Evolutionary conservation across 2,113 vertebrate species (phyloP), one percentile per base, ranked within the genome.

Genomic region (Delphinapterus leucas): DNA sequence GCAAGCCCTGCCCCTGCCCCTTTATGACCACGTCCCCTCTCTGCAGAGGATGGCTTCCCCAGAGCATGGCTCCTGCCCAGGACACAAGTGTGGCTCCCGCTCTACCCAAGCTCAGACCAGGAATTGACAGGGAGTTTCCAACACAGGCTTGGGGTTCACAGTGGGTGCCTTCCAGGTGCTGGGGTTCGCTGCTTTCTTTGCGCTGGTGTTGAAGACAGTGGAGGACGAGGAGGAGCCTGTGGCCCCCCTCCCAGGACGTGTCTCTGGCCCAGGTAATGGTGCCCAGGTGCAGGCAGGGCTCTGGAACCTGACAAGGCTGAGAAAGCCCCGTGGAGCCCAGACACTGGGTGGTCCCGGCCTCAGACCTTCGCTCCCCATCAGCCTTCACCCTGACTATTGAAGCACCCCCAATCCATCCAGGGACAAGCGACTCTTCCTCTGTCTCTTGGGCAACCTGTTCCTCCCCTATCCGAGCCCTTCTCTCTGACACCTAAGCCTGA

Each of bases 161-260:
- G 6, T 0, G 13, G 68, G 15, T 93, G 5, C 86, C 90, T 67
- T 98, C 28, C 93, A 99, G 99, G 99, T 99, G 83, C 98, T 99
- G 96, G 99, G 99, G 76, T 99, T 99, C 98, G 99, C 99, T 92
- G 99, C 99, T 89, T 99, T 99, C 98, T 99, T 99, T 98, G 99
- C 99, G 79, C 98, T 99, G 82, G 99, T 99, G 96, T 98, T 99
- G 91, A 99, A 99, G 98, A 99, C 98, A 88, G 98, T 99, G 13
- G 99, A 99, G 73, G 99, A 99, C 1, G 99, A 99, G 65, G 99
- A 99, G 65, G 99, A 99, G 53, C 97, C 94, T 89, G 86, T 95
- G 44, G 83, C 95, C 28, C 44, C 90, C 53, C 88, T 99, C 49
- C 93, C 67, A 8, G 96, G 93, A 25, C 8, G 63, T 31, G 97